phyloP scores from a whole-genome alignment of 2,113 vertebrate genomes.

The Tragelaphus strepsiceros region DNA sequence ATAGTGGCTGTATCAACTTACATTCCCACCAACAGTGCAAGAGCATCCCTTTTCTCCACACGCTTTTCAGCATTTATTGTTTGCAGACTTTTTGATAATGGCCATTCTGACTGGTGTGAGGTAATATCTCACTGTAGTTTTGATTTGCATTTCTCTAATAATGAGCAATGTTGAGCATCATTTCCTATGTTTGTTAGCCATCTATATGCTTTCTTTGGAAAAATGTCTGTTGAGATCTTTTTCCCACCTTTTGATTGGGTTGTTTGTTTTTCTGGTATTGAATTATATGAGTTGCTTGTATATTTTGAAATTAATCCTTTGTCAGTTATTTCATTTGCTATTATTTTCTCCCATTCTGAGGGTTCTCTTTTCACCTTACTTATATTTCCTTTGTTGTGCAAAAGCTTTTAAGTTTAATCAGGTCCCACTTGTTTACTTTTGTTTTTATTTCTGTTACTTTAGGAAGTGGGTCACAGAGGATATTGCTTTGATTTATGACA shows the following conservation, averaged over 20 bases:
- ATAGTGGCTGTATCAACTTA: not conserved
- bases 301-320: not conserved
- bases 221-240: not conserved
- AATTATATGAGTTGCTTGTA: not conserved
- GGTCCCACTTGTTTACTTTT: not conserved
- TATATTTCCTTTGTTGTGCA: not conserved
- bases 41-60: not conserved
- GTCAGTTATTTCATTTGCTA: not conserved
- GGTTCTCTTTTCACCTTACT: not conserved
- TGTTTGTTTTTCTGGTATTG: not conserved
- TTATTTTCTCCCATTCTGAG: not conserved
- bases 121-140: not conserved
- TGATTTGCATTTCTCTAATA: not conserved
- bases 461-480: not conserved
- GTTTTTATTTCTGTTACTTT: not conserved
- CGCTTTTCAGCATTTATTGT: not conserved
- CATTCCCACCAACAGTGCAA: not conserved
- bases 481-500: not conserved
- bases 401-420: not conserved
- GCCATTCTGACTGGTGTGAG: not conserved
- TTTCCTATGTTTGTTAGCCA: not conserved
- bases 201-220: not conserved
- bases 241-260: not conserved
- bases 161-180: not conserved
- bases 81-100: not conserved